Evolutionary conservation across 2,113 vertebrate genomes (phyloP), one percentile per base, ranked within the genome.

Genomic region (Anolis sagrei): DNA sequence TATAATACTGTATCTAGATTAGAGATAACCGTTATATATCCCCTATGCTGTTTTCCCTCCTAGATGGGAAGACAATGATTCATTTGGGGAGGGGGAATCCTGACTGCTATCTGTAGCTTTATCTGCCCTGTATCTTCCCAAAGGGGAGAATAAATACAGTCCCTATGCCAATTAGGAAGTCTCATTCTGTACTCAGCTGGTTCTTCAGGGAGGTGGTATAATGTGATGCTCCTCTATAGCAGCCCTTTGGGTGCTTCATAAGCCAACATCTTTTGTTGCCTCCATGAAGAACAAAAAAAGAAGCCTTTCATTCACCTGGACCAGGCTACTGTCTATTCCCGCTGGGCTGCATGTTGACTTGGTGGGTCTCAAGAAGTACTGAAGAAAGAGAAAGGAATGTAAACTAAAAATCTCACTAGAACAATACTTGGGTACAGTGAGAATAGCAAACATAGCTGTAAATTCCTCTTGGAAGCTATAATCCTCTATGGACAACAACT

Each of bases 391-490:
- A 84, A 76, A 61, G 34, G 1, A 36, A 79, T 7, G 3, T 79
- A 79, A 72, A 27, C 54, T 61, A 72, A n/a, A 1, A 27, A 7
- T 70, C 36, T 58, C 48, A 7, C 23, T 77, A 44, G 58, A 39
- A 9, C 49, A 32, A 4, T 27, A 78, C 29, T 68, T 77, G 80
- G 29, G 83, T 64, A 81, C 58, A 86, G 73, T 68, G 0, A 7
- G 78, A 81, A 89, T n/a, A 19, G 79, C 48, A 80, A 87, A 21
- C n/a, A 73, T 88, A 80, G 69, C 34, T 87, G 85, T 25, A 85
- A 80, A 93, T 95, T 91, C 89, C 82, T 81, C 29, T 72, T 62
- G 88, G 87, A 95, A 90, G 64, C 81, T 68, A 2, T n/a, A 90
- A 87, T 88, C 76, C 64, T 74, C 91, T 64, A 84, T 72, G 78